Percentiles rank a stretch among this genome's conserved stretches.
phyloP scores from a whole-genome alignment of 2,113 vertebrate genomes.

The Hippocampus zosterae region DNA sequence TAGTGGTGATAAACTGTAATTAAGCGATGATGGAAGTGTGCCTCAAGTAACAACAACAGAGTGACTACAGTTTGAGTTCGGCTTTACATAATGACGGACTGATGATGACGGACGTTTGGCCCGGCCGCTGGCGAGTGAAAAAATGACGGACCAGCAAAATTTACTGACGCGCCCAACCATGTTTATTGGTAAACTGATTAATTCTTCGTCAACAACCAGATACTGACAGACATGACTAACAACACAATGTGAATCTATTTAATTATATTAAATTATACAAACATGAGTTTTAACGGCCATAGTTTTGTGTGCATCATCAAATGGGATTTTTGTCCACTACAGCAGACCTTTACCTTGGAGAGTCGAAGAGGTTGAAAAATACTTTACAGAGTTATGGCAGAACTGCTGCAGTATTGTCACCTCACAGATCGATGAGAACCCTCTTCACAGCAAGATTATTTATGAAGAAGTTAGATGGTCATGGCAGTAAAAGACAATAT shows the following conservation, averaged over 20 bases:
- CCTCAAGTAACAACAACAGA: no score
- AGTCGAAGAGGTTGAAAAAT: slow-evolving; percentile 25
- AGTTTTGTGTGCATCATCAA: slow-evolving; percentile 16
- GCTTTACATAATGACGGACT: no score
- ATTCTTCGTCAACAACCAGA: not conserved
- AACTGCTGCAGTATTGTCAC: slow-evolving; percentile 29
- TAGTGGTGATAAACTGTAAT: no score
- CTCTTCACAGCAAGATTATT: slow-evolving; percentile 29
- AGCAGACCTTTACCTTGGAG: slow-evolving; percentile 31
- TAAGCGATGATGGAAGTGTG: no score
- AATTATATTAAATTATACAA: not conserved
- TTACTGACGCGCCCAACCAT: not conserved
- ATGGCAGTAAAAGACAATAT: slow-evolving; percentile 6
- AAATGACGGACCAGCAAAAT: no score
- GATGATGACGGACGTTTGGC: no score
- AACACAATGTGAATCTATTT: not conserved
- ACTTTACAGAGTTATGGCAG: slow-evolving; percentile 32
- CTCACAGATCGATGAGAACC: slow-evolving; percentile 32
- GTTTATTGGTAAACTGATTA: not conserved
- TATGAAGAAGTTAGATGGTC: slow-evolving; percentile 17
- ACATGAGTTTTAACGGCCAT: not conserved
- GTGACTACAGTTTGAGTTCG: no score
- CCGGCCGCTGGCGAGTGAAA: no score
- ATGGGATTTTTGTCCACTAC: slow-evolving; percentile 1
- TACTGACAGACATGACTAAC: not conserved